Evolutionary conservation across 2,113 vertebrate genomes (phyloP), one percentile per base, ranked within the genome.

Genomic region (Leptocoma aspasia): DNA sequence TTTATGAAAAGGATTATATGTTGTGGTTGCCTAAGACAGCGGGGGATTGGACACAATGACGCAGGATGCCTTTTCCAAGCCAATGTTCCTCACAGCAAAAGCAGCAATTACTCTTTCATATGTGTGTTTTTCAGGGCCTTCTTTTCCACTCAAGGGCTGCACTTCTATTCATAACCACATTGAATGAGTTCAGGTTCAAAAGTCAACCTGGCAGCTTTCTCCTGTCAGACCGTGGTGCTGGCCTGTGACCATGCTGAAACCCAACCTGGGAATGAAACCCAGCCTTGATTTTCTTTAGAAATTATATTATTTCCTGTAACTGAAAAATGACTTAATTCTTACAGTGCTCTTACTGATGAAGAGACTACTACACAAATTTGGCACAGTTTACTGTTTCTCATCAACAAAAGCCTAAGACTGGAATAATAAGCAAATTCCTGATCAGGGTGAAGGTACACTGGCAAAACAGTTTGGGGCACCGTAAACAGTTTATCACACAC

Each of bases 21-120:
- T 94, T 97, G 95, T 89, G 95, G 96, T 95, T 95, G 86, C 86
- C 81, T 83, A 52, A 95, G 91, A 79, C 96, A 96, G 96, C 92
- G 76, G 96, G 96, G 86, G 95, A 91, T 94, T 95, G 94, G 95
- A 79, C 86, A 82, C 69, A 87, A 41, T 97, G 96, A 97, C 89
- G 91, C 92, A 96, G 83, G 92, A 97, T 64, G 80, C 17, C n/a
- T 90, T 88, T 94, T 81, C 91, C 65, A 91, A 90, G 80, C 49
- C 83, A 78, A 23, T 86, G 91, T 89, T 97, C 94, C 68, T 86
- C 80, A 84, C 89, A 94, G 73, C 61, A 92, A 95, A 96, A 73
- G 12, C 87, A 95, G 85, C 85, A 96, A 95, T 90, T 81, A 35
- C 64, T 86, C 82, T 92, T 90, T 95, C 82, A 90, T 52, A 90